Evolutionary conservation across 2,888 invertebrate species (phyloP).

Genomic region (Drosophila meridiana): DNA sequence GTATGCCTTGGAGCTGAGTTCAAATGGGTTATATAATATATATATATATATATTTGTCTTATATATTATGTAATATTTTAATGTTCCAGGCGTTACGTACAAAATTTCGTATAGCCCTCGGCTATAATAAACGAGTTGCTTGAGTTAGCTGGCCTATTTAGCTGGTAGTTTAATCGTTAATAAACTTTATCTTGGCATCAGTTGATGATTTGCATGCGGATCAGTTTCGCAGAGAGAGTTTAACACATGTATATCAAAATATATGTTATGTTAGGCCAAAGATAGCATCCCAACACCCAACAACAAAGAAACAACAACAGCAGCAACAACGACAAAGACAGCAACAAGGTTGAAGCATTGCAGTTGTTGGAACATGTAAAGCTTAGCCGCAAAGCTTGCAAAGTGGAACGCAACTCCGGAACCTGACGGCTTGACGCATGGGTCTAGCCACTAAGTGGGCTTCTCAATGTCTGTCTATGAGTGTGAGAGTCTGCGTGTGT

Average conservation of each 20-base stretch:
- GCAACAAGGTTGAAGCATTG: not conserved
- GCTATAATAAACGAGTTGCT: not conserved
- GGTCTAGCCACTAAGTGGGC: slow-evolving; percentile 61
- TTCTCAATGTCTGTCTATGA: slow-evolving; percentile 41
- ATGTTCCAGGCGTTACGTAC: not conserved
- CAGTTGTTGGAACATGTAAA: slow-evolving; percentile 45
- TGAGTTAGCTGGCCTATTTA: not conserved
- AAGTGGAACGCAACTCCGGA: slow-evolving; percentile 44
- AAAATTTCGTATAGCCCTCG: not conserved
- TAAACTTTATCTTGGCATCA: not conserved
- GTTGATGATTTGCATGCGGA: not conserved
- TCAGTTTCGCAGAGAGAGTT: not conserved
- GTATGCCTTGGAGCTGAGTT: too few species aligned
- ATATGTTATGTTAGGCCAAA: slow-evolving; percentile 42
- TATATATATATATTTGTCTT: too few species aligned
- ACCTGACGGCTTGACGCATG: slow-evolving; percentile 61
- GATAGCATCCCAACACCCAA: slow-evolving; percentile 1
- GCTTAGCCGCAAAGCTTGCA: slow-evolving; percentile 64
- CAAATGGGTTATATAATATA: too few species aligned
- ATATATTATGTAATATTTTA: too few species aligned
- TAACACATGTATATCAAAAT: slow-evolving; percentile 41
- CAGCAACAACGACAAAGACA: not conserved
- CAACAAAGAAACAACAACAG: slow-evolving; percentile 10
- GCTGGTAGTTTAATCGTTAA: not conserved
- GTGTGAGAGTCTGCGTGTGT: slow-evolving; percentile 1